Conservation (phyloP, 1,140 invertebrate species). For the Rhagoletis zephyria region DNA sequence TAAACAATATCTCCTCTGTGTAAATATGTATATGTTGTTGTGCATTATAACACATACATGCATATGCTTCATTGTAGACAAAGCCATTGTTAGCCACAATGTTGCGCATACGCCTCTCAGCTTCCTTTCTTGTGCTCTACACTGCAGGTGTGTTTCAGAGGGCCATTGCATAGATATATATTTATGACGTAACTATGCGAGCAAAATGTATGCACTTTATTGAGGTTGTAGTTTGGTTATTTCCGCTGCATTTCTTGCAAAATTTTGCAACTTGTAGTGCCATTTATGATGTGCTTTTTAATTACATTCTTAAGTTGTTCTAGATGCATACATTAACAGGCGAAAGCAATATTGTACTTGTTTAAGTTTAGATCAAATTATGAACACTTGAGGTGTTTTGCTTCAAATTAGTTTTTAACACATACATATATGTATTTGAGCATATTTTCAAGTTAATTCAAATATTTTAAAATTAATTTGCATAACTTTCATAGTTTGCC, state of each 20-base stretch:
- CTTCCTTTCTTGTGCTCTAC: neutral
- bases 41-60: neutral
- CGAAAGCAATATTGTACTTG: neutral
- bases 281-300: constrained; percentile 11
- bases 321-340: neutral
- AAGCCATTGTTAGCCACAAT: neutral
- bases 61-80: neutral
- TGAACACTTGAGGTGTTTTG: neutral
- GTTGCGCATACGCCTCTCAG: constrained; percentile 21
- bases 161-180: neutral
- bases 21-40: neutral
- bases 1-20: neutral
- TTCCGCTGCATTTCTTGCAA: neutral
- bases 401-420: too few species aligned
- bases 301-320: constrained; percentile 13
- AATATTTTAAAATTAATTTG: too few species aligned
- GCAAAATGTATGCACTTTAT: neutral
- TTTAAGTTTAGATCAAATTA: neutral
- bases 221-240: neutral
- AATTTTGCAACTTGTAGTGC: neutral
- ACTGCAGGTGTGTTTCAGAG: neutral
- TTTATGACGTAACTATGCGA: neutral
- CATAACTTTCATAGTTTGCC: too few species aligned
- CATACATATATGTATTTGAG: too few species aligned
- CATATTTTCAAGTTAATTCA: too few species aligned